Base-by-base conservation (phyloP, 2,113 vertebrate genomes). In the Microtus oregoni region DNA sequence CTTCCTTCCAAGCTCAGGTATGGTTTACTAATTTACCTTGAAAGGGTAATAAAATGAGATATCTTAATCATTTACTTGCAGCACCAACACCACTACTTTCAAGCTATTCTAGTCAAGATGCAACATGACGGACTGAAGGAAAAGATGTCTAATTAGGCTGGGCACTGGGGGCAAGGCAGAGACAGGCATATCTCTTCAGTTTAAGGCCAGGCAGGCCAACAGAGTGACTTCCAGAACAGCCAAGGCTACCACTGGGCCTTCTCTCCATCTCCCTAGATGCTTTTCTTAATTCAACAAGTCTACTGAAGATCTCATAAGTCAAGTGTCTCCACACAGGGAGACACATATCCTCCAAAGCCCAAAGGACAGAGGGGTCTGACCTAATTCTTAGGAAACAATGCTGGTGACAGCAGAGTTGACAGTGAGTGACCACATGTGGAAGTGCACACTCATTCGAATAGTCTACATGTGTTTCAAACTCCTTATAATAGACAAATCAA, bases 251-350 rank as follows among this genome's bases (percentile, higher is more conserved):
- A 82, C 35, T 58, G 35, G 35, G 52, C 20, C 19, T 82, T 82
- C 52, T 82, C 20, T 61, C 58, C 22, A 50, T 77, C 26, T 28
- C 86, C 94, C 92, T 73, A 94, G 52, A 7, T 70, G 50, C 58
- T 95, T 65, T 82, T 68, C 86, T 86, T 93, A 89, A 95, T 19
- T 94, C 58, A 86, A 79, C 30, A 89, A 67, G 44, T 93, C 75
- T 94, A 92, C 67, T 73, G 63, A 87, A 93, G n/a, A 26, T 58
- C 67, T 94, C 28, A 7, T 14, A 78, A 47, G 76, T 28, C 26
- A 50, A 47, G 14, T 52, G 77, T 52, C 47, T 52, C 30, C 77
- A 79, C 77, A 79, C 7, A 79, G 47, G 58, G 58, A 58, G 58
- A 58, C 77, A 77, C 12, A 50, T 75, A 75, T 28, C 76, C 72